Conservation (phyloP, 2,888 invertebrate species). For the Phalera bucephala region DNA sequence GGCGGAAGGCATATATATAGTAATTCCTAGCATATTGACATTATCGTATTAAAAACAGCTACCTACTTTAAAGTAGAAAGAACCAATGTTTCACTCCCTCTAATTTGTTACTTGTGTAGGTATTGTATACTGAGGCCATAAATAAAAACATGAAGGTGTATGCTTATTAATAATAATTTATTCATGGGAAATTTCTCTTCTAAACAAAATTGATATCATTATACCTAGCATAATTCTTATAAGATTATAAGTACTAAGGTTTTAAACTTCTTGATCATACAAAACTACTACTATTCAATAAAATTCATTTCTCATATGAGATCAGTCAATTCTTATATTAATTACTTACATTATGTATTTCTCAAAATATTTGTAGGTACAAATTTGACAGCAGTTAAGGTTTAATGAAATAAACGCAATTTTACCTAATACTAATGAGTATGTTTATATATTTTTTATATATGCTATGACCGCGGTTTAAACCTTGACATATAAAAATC, state of each 20-base stretch:
- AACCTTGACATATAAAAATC: constrained; percentile 96
- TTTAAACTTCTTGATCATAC: constrained; percentile 17
- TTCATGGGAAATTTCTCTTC: constrained; percentile 1
- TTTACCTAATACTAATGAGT: constrained; percentile 25
- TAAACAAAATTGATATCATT: constrained; percentile 1
- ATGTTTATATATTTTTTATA: constrained; percentile 12
- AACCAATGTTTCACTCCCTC: no score
- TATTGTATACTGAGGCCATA: no score
- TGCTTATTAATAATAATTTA: constrained; percentile 10
- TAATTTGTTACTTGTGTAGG: no score
- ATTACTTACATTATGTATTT: constrained; percentile 24
- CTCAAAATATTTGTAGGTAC: constrained; percentile 29
- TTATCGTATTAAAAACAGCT: no score
- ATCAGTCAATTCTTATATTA: constrained; percentile 37
- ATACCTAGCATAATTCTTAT: no score
- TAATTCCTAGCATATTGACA: no score
- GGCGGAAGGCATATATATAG: no score
- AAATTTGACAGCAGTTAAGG: constrained; percentile 1
- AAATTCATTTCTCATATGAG: constrained; percentile 37
- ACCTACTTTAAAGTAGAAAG: no score
- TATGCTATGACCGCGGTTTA: constrained; percentile 84
- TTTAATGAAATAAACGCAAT: constrained; percentile 9
- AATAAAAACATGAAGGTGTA: no score
- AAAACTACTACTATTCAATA: constrained; percentile 27
- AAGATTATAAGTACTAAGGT: background rate